Percentiles rank a stretch among this genome's conserved stretches.
Conservation (phyloP, 2,888 invertebrate genomes). For the Caenorhabditis plicata region DNA sequence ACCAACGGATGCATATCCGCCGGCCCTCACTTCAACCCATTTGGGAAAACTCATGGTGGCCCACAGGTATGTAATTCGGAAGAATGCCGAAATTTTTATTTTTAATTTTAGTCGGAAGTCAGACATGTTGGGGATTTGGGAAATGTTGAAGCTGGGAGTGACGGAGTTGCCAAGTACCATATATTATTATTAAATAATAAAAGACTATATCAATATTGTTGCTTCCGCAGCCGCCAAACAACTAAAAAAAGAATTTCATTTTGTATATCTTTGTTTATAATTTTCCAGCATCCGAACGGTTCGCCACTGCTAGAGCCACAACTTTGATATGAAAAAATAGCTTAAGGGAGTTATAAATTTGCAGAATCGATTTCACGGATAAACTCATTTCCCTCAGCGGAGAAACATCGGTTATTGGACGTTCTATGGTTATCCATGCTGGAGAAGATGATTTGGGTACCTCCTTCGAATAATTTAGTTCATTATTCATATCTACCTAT, state of each 20-base stretch:
- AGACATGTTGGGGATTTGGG: conserved; percentile 66
- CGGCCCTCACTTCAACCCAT: conserved; percentile 67
- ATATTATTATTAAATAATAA: not conserved
- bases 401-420: conserved; percentile 56
- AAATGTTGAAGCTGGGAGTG: conserved; percentile 57
- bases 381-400: conserved; percentile 54
- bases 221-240: too few species aligned
- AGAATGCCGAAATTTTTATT: not conserved
- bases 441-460: conserved; percentile 41
- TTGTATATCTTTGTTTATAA: too few species aligned
- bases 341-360: too few species aligned
- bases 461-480: not conserved
- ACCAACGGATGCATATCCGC: conserved; percentile 66
- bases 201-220: too few species aligned
- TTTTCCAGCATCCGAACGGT: too few species aligned
- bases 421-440: conserved; percentile 65
- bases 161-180: conserved; percentile 57
- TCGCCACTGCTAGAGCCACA: not conserved
- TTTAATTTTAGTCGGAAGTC: conserved; percentile 49
- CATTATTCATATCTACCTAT: too few species aligned
- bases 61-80: conserved; percentile 46
- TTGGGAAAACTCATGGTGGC: conserved; percentile 65
- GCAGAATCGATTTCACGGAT: conserved; percentile 56
- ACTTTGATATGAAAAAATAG: too few species aligned
- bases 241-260: too few species aligned